Evolutionary conservation across 1,140 invertebrate genomes (phyloP).

Genomic region (Acromyrmex charruanus): DNA sequence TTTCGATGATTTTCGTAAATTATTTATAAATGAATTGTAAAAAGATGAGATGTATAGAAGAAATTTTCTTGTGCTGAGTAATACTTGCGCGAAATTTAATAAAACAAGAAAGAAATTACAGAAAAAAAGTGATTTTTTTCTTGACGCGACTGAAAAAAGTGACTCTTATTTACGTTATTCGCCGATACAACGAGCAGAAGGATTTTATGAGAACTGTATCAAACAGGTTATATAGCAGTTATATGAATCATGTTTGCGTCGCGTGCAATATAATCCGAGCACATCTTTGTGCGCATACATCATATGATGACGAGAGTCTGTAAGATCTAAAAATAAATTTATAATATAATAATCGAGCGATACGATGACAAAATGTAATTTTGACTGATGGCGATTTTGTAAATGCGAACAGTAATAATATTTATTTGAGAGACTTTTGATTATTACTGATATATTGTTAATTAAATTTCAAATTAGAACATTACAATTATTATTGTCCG

Average conservation of each 20-base stretch:
- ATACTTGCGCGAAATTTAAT: background rate
- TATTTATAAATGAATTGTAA: background rate
- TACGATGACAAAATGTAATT: background rate
- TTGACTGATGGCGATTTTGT: background rate
- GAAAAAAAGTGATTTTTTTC: background rate
- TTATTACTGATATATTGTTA: background rate
- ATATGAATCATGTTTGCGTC: slow-evolving; percentile 70
- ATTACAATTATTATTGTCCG: background rate
- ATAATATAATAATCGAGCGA: background rate
- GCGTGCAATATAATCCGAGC: slow-evolving; percentile 59
- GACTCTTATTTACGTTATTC: slow-evolving; percentile 21
- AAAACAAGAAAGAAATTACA: background rate
- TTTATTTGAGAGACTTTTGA: background rate
- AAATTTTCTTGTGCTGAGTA: background rate
- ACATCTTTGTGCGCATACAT: background rate
- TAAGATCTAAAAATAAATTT: background rate
- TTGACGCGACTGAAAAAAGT: background rate
- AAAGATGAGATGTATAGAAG: background rate
- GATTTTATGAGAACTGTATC: slow-evolving; percentile 43
- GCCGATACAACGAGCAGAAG: slow-evolving; percentile 49
- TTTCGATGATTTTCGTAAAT: background rate
- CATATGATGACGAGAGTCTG: slow-evolving; percentile 7
- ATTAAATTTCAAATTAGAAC: background rate
- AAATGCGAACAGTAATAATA: background rate
- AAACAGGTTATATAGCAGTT: slow-evolving; percentile 69